These are phyloP conservation scores for Cynocephalus volans DNA, from an alignment of 2,113 vertebrate species.

Conservation along the genomic window DNA sequence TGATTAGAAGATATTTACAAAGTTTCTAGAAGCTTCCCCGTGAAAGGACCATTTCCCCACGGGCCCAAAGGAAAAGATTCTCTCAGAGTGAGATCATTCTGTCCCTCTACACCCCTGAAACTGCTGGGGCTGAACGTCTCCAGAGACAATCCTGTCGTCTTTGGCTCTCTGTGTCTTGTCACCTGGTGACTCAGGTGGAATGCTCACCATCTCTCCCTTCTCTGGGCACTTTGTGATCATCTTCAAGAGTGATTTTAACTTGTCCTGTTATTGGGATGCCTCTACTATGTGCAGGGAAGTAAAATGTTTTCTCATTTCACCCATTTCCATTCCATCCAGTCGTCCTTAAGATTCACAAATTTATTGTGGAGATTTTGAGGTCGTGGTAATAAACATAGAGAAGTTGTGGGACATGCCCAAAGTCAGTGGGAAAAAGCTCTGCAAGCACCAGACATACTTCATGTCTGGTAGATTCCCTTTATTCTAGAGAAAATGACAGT, in stretches of 20 bases:
- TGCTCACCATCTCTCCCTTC: accelerated
- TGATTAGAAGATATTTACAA: background rate
- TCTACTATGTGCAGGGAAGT: accelerated
- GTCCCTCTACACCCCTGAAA: background rate
- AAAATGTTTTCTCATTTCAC: background rate
- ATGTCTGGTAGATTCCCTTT: accelerated
- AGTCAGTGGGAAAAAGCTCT: background rate
- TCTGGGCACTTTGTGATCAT: accelerated
- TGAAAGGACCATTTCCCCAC: background rate
- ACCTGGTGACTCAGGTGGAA: accelerated
- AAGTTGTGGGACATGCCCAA: background rate
- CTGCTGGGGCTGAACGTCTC: background rate
- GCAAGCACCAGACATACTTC: accelerated
- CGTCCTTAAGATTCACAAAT: no score
- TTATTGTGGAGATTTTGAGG: no score
- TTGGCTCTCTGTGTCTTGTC: background rate
- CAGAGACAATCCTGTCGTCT: background rate
- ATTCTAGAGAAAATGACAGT: accelerated
- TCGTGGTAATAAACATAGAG: accelerated
- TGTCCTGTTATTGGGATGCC: background rate
- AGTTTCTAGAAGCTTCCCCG: background rate
- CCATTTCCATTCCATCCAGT: background rate
- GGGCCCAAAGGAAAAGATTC: background rate
- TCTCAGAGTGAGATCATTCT: no score
- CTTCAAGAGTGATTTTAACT: no score